Conservation (phyloP, 2,888 invertebrate species). For the Andrena camellia region DNA sequence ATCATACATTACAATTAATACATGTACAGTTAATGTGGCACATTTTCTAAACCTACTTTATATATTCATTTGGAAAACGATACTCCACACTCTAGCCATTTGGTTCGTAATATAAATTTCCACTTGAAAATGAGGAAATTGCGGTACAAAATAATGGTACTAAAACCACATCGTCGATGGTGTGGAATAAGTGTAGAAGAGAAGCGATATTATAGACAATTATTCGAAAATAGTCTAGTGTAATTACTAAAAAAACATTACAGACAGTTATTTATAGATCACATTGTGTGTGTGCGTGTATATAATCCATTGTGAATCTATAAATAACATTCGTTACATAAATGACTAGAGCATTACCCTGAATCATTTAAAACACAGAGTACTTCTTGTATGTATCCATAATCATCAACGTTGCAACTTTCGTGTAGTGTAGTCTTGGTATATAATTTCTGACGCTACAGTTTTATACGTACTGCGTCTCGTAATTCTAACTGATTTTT, state of each 20-base stretch:
- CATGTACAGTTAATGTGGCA: conserved; percentile 59
- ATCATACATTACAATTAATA: conserved; percentile 47
- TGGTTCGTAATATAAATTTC: conserved; percentile 16
- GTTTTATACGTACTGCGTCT: conserved; percentile 12
- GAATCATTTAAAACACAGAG: conserved; percentile 44
- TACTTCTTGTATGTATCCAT: conserved; percentile 19
- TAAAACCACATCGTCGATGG: conserved; percentile 10
- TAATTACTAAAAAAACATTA: conserved; percentile 21
- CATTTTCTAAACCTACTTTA: conserved; percentile 30
- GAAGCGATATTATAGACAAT: conserved; percentile 30
- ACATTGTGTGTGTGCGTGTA: conserved; percentile 57
- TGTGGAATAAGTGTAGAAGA: conserved; percentile 1
- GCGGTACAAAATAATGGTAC: conserved; percentile 18
- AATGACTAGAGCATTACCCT: conserved; percentile 63
- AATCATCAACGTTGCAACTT: conserved; percentile 17
- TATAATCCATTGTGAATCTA: conserved; percentile 44
- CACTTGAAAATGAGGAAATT: conserved; percentile 13
- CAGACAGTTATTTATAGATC: conserved; percentile 50
- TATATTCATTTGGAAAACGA: conserved; percentile 49
- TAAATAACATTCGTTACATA: conserved; percentile 51
- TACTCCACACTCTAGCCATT: conserved; percentile 59
- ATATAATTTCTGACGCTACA: conserved; percentile 18
- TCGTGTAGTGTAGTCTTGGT: conserved; percentile 2
- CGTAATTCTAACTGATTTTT: conserved; percentile 14
- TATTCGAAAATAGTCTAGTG: conserved; percentile 34